Conservation (phyloP, 2,888 invertebrate genomes). For the Acanthopleura granulata region DNA sequence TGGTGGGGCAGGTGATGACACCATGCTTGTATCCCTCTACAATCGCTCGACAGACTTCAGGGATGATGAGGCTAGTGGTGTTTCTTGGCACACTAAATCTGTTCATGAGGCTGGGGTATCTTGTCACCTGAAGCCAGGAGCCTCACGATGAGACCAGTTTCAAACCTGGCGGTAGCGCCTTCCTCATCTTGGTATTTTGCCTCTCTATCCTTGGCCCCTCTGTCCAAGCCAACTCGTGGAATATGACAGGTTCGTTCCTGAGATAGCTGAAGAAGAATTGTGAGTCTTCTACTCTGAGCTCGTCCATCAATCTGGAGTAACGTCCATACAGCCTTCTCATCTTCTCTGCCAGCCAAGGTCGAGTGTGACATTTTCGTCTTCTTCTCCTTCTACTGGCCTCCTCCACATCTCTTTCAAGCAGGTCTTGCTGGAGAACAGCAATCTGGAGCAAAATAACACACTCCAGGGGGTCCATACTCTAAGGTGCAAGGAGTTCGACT, state of each 20-base stretch:
- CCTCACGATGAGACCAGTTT: constrained; percentile 32
- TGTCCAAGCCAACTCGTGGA: neutral
- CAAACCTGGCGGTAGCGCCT: constrained; percentile 24
- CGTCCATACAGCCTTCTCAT: neutral
- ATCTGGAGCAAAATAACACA: no score
- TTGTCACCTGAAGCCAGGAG: constrained; percentile 31
- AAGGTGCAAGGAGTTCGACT: no score
- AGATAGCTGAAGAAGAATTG: neutral
- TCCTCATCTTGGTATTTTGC: neutral
- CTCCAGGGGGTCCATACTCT: no score
- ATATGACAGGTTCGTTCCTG: constrained; percentile 2
- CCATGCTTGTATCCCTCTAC: constrained; percentile 29
- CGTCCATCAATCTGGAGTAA: neutral
- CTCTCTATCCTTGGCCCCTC: neutral
- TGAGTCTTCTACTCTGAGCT: constrained; percentile 5
- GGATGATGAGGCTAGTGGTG: constrained; percentile 32
- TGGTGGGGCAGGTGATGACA: neutral
- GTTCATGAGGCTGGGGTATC: constrained; percentile 32
- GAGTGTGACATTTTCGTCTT: constrained; percentile 22
- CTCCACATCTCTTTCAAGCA: neutral
- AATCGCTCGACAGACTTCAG: constrained; percentile 37
- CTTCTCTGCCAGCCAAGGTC: constrained; percentile 24
- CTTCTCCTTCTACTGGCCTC: constrained; percentile 16
- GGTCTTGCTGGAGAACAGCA: no score
- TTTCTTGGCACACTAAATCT: constrained; percentile 38